Percentiles rank a stretch among this genome's conserved stretches.
phyloP scores from a whole-genome alignment of 2,113 vertebrate genomes.

The Tamias sibiricus region DNA sequence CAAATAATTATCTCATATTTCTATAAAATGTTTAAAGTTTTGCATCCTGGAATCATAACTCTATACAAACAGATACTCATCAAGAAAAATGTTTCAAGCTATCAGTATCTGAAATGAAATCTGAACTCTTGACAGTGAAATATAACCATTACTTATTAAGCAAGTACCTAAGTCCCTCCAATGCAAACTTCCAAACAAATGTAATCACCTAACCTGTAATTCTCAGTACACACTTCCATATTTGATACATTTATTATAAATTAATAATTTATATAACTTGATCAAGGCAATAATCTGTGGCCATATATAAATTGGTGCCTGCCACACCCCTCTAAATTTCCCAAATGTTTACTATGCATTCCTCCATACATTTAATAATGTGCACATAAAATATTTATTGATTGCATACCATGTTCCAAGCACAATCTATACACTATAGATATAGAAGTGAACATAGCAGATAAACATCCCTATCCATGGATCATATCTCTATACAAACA shows the following conservation, averaged over 20 bases:
- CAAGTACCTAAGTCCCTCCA: background rate
- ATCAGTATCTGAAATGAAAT: background rate
- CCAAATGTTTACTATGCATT: too few species aligned
- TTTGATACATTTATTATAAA: background rate
- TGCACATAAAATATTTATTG: too few species aligned
- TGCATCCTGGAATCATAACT: background rate
- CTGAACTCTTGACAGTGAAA: too few species aligned
- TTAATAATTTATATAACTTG: background rate
- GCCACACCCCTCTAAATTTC: too few species aligned
- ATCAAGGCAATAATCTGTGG: too few species aligned
- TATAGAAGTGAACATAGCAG: too few species aligned
- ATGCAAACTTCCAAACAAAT: background rate
- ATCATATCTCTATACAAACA: too few species aligned
- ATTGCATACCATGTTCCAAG: too few species aligned
- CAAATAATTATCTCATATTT: background rate
- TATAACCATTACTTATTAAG: background rate
- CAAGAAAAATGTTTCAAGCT: background rate
- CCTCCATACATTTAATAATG: too few species aligned
- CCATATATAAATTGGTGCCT: too few species aligned
- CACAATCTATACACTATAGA: too few species aligned
- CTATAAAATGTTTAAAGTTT: background rate
- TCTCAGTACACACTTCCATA: background rate
- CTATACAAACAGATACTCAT: background rate
- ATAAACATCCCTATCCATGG: too few species aligned
- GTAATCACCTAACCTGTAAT: background rate